These are phyloP conservation scores for Aplochiton taeniatus DNA, from an alignment of 2,797 vertebrate genomes.

Conservation along the genomic window DNA sequence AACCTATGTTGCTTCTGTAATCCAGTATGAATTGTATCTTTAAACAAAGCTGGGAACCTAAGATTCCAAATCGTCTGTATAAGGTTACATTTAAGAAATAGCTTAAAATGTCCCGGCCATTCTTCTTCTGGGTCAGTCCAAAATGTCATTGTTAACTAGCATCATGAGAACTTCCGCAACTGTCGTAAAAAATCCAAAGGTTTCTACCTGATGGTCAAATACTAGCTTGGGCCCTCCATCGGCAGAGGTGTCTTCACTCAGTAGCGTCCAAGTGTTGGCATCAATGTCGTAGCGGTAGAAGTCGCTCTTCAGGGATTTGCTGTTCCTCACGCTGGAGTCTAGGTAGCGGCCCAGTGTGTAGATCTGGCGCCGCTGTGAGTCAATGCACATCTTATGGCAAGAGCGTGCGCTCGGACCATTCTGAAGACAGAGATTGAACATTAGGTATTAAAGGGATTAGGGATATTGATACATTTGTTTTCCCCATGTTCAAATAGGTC, in stretches of 20 bases:
- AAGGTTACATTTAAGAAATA: too few relatives aligned
- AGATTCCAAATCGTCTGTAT: too few relatives aligned
- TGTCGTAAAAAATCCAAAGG: background rate
- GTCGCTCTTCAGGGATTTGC: conserved; percentile 96
- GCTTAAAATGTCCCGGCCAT: too few relatives aligned
- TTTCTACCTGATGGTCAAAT: conserved; percentile 96
- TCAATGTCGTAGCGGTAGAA: conserved; percentile 98
- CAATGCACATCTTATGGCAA: conserved; percentile 99
- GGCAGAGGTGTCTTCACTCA: conserved; percentile 94
- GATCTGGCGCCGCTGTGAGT: conserved; percentile 95
- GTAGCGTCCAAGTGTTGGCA: conserved; percentile 93
- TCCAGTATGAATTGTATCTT: too few relatives aligned
- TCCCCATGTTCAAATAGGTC: too few relatives aligned
- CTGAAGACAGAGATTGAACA: conserved; percentile 58
- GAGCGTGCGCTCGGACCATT: conserved; percentile 94
- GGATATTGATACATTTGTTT: too few relatives aligned
- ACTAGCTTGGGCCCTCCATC: conserved; percentile 96
- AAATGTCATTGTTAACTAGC: too few relatives aligned
- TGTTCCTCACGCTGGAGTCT: conserved; percentile 97
- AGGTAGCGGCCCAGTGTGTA: conserved; percentile 96
- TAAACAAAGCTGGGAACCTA: too few relatives aligned
- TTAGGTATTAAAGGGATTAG: background rate
- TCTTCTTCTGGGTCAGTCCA: too few relatives aligned
- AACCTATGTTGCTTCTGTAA: too few relatives aligned
- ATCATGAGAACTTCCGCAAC: background rate